These are phyloP conservation scores for Parazoanthus atlanticus DNA, from an alignment of 92 coral and sea anemone species.

Conservation along the genomic window DNA sequence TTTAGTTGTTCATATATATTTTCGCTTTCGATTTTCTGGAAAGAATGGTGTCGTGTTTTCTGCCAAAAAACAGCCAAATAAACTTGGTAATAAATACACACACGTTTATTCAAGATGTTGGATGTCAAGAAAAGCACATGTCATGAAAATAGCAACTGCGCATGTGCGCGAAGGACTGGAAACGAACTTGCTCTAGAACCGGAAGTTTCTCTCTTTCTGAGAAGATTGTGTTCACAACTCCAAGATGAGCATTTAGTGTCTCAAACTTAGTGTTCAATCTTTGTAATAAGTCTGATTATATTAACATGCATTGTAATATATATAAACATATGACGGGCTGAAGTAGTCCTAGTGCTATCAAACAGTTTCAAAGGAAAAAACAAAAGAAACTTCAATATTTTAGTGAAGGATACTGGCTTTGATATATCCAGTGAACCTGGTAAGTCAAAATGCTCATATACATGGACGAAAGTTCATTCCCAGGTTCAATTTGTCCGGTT, in stretches of 20 bases:
- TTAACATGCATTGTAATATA: not conserved
- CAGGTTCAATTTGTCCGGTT: conserved; percentile 54
- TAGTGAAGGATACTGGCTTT: conserved; percentile 1
- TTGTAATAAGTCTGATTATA: not conserved
- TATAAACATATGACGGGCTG: not conserved
- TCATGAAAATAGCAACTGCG: no score
- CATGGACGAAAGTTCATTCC: not conserved
- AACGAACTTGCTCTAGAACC: no score
- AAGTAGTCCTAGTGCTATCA: no score
- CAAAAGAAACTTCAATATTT: no score
- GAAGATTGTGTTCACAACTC: not conserved
- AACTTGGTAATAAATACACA: no score
- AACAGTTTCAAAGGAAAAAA: no score
- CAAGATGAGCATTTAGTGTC: not conserved
- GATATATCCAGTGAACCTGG: not conserved
- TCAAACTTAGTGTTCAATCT: not conserved
- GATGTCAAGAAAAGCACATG: no score
- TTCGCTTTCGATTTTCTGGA: no score
- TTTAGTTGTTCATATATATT: no score
- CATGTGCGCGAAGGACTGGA: no score
- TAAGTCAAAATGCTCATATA: not conserved
- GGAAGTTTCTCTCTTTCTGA: not conserved
- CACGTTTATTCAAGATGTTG: not conserved
- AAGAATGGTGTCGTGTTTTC: not conserved
- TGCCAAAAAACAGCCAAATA: no score